Evolutionary conservation across 1,140 invertebrate species (phyloP).

Genomic region (Lineus longissimus): DNA sequence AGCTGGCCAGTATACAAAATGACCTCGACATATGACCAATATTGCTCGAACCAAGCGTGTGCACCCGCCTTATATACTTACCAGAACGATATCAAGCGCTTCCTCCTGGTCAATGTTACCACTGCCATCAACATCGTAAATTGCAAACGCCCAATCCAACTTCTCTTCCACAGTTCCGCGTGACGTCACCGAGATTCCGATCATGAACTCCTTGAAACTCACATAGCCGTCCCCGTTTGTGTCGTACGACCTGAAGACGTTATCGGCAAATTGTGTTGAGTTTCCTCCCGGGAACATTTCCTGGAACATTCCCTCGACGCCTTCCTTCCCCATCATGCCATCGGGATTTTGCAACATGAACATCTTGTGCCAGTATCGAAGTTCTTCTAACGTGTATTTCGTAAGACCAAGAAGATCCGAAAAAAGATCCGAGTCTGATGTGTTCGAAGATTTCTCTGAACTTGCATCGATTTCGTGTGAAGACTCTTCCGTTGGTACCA

Average conservation of each 20-base stretch:
- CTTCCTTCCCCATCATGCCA: slow-evolving; percentile 91
- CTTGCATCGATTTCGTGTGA: too few species aligned
- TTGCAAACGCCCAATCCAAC: slow-evolving; percentile 88
- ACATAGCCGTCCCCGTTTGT: slow-evolving; percentile 96
- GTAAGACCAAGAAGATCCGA: too few species aligned
- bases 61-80: too few species aligned
- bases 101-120: slow-evolving; percentile 96
- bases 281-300: slow-evolving; percentile 99
- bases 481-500: too few species aligned
- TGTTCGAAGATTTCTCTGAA: too few species aligned
- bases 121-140: slow-evolving; percentile 95
- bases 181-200: slow-evolving; percentile 90
- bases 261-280: slow-evolving; percentile 97
- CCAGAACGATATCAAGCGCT: slow-evolving; percentile 98
- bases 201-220: slow-evolving; percentile 96
- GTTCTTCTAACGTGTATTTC: slow-evolving; percentile 96
- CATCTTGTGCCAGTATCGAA: slow-evolving; percentile 99
- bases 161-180: slow-evolving; percentile 95
- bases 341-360: slow-evolving; percentile 96
- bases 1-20: too few species aligned
- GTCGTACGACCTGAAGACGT: slow-evolving; percentile 97
- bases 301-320: slow-evolving; percentile 98
- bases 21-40: too few species aligned
- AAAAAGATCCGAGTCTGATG: too few species aligned
- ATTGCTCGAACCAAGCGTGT: too few species aligned